Percentiles rank a stretch among this genome's conserved stretches.
These are phyloP conservation scores for Onychostruthus taczanowskii DNA, from an alignment of 2,113 vertebrate species.

Conservation along the genomic window DNA sequence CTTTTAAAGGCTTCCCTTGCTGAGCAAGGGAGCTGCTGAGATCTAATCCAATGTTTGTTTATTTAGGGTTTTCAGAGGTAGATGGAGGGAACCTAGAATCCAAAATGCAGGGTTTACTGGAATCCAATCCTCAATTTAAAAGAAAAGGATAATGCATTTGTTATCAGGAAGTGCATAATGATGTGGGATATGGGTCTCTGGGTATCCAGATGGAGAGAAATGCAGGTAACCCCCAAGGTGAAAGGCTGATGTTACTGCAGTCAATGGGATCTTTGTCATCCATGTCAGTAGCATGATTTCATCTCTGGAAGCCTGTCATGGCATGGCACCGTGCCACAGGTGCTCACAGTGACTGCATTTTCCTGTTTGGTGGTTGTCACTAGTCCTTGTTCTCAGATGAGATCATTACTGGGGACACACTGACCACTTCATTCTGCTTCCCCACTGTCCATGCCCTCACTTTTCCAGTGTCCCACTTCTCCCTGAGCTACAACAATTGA, in stretches of 20 bases:
- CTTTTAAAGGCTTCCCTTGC: neutral
- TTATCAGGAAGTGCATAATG: neutral
- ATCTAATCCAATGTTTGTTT: slow-evolving; percentile 43
- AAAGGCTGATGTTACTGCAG: neutral
- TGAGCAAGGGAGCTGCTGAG: neutral
- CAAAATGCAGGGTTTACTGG: neutral
- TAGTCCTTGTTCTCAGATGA: neutral
- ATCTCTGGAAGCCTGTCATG: neutral
- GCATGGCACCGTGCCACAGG: neutral
- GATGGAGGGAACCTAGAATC: slow-evolving; percentile 3
- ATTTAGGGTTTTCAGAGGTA: neutral
- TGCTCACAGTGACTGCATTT: neutral
- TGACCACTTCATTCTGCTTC: neutral
- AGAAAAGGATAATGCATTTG: neutral
- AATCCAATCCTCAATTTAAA: neutral
- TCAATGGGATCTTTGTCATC: neutral
- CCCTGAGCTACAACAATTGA: neutral
- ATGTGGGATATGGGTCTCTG: neutral
- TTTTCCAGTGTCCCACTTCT: neutral
- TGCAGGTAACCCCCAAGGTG: neutral
- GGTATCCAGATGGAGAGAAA: neutral
- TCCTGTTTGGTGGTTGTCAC: neutral
- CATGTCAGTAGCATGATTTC: neutral
- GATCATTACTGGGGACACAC: neutral
- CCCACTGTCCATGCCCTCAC: neutral